Conservation (phyloP, 2,888 invertebrate genomes). For the Drosophila lutescens region DNA sequence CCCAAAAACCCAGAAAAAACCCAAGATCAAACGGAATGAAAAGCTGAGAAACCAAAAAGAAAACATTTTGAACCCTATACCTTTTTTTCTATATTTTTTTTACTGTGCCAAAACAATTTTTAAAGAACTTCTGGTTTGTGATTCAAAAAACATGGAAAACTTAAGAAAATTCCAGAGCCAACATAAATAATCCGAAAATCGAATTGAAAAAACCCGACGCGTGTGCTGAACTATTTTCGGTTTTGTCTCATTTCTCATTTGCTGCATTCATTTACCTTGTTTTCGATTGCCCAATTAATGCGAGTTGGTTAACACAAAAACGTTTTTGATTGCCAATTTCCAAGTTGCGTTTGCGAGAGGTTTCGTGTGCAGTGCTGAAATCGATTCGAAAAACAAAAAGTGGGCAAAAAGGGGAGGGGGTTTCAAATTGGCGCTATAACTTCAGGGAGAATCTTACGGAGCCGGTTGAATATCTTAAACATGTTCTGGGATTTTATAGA, state of each 20-base stretch:
- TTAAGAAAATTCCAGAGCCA: conserved; percentile 5
- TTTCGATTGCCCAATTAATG: conserved; percentile 41
- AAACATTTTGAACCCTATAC: conserved; percentile 18
- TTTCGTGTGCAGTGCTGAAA: conserved; percentile 34
- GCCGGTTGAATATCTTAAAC: background rate
- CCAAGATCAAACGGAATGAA: conserved; percentile 16
- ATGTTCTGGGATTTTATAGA: background rate
- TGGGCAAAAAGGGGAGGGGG: background rate
- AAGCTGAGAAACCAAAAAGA: conserved; percentile 16
- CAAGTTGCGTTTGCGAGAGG: conserved; percentile 38
- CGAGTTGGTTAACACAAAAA: conserved; percentile 40
- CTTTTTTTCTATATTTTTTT: conserved; percentile 35
- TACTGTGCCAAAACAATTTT: conserved; percentile 16
- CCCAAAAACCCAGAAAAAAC: conserved; percentile 1
- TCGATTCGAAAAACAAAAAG: conserved; percentile 3
- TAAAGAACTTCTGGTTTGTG: conserved; percentile 18
- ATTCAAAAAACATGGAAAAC: conserved; percentile 3
- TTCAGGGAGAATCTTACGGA: background rate
- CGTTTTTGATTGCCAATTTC: conserved; percentile 46
- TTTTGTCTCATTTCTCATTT: conserved; percentile 46
- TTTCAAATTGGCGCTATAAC: background rate
- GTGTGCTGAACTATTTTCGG: conserved; percentile 53
- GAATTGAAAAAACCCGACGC: conserved; percentile 38
- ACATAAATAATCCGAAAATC: background rate
- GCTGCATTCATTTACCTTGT: conserved; percentile 34